Evolutionary conservation across 2,888 invertebrate species (phyloP), one percentile per base, ranked within the genome.

Genomic region (Orchestes rusci): DNA sequence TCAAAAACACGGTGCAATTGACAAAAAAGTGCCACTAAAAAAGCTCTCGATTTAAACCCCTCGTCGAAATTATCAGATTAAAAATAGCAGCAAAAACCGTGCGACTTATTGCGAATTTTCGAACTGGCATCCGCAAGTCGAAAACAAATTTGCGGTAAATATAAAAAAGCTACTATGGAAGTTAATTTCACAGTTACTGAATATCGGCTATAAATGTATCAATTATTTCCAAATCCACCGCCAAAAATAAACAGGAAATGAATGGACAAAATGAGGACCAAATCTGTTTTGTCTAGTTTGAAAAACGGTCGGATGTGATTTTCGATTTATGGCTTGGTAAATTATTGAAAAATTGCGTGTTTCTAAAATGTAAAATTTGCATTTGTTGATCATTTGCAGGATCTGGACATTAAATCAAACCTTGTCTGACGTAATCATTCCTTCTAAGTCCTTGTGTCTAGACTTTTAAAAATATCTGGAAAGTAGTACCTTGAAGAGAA

Each of bases 151-250:
- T 59, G 60, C 53, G 59, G 59, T 46, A 45, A 46, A 54, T 47
- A 53, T 52, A 55, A 58, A 41, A 61, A 61, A 59, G 53, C 51
- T 41, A 50, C 51, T 52, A 35, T 47, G 20, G 52, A 56, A 58
- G 59, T 59, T 59, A 59, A 61, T 61, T 61, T 61, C 61, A 61
- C 59, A 61, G 59, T 55, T 58, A 56, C 56, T 55, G 58, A 58
- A 52, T 56, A 56, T 53, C 56, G 52, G 57, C 59, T 59, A 59
- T 58, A 59, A 59, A 59, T 58, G 61, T 59, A 61, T 61, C 61
- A 59, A 61, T 61, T 59, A 61, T 60, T 59, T 53, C n/a, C 51
- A 32, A 56, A 51, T 46, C 45, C 50, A 17, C 36, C 29, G 23
- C 36, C 46, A 46, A 52, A 39, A 42, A 42, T 36, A 49, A 49